Percentiles rank a stretch among this genome's conserved stretches.
Conservation (phyloP, 2,797 vertebrate genomes). For the Anisognathus igniventris region DNA sequence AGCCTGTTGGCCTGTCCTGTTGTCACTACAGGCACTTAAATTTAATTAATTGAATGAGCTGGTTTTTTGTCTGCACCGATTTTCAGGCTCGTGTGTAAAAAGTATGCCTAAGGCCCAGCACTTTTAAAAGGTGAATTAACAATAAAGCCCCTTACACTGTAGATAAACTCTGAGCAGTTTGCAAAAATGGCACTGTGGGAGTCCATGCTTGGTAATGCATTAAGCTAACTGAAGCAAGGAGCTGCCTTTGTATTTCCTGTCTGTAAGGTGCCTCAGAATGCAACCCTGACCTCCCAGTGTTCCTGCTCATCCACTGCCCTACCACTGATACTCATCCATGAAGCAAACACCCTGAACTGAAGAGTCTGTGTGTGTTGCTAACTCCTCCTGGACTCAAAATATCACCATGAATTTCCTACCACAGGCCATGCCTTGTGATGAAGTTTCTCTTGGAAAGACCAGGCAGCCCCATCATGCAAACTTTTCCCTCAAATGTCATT, state of each 20-base stretch:
- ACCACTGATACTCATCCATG: background rate
- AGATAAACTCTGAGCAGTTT: background rate
- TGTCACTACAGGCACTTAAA: background rate
- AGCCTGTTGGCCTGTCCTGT: background rate
- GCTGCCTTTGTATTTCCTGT: background rate
- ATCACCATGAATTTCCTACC: rapidly evolving
- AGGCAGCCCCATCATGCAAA: background rate
- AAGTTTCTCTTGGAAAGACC: background rate
- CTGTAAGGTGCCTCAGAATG: background rate
- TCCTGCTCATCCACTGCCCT: background rate
- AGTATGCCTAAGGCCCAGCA: background rate
- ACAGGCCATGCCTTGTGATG: background rate
- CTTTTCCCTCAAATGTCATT: background rate
- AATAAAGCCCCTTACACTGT: background rate
- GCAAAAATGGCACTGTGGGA: background rate
- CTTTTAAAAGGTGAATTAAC: background rate
- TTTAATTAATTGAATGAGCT: background rate
- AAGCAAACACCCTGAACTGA: background rate
- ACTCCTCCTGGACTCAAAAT: background rate
- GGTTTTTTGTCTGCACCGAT: background rate
- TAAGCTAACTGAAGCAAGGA: background rate
- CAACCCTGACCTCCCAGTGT: rapidly evolving
- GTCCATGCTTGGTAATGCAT: background rate
- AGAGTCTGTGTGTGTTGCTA: background rate
- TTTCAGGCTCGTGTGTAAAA: background rate